Conservation (phyloP, 2,113 vertebrate species). For the Euleptes europaea region DNA sequence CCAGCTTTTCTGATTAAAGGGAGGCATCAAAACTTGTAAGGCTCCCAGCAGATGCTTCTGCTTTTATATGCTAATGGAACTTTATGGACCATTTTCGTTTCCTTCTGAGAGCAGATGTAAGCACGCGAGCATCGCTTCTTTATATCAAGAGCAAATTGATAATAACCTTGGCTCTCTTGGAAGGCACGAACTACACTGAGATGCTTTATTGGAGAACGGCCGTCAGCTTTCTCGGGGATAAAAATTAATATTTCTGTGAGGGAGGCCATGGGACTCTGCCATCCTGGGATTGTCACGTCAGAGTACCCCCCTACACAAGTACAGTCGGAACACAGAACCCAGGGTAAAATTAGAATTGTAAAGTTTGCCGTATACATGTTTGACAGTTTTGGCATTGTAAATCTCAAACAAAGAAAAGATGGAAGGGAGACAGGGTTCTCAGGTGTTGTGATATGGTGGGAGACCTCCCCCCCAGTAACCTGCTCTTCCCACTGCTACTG, state of each 20-base stretch:
- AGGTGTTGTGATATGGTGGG: no score
- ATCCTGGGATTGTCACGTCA: no score
- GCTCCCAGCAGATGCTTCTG: constrained; percentile 51
- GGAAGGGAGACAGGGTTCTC: no score
- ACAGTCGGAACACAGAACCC: no score
- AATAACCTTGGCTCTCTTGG: constrained; percentile 57
- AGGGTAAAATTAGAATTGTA: no score
- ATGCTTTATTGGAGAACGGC: constrained; percentile 53
- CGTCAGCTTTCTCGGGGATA: constrained; percentile 58
- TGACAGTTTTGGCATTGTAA: no score
- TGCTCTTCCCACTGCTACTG: no score
- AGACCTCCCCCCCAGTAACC: no score
- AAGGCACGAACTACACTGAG: constrained; percentile 55
- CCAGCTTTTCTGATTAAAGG: constrained; percentile 29
- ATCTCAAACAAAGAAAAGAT: no score
- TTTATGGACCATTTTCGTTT: constrained; percentile 58
- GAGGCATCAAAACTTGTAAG: constrained; percentile 52
- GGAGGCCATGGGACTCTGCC: no score
- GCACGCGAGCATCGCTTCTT: constrained; percentile 45
- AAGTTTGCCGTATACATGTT: no score
- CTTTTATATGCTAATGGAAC: constrained; percentile 64
- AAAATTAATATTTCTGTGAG: constrained; percentile 61
- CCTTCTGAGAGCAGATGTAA: constrained; percentile 64
- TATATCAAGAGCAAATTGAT: constrained; percentile 68
- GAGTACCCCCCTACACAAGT: no score